These are phyloP conservation scores for Protobothrops mucrosquamatus DNA, from an alignment of 2,113 vertebrate genomes.

Conservation along the genomic window DNA sequence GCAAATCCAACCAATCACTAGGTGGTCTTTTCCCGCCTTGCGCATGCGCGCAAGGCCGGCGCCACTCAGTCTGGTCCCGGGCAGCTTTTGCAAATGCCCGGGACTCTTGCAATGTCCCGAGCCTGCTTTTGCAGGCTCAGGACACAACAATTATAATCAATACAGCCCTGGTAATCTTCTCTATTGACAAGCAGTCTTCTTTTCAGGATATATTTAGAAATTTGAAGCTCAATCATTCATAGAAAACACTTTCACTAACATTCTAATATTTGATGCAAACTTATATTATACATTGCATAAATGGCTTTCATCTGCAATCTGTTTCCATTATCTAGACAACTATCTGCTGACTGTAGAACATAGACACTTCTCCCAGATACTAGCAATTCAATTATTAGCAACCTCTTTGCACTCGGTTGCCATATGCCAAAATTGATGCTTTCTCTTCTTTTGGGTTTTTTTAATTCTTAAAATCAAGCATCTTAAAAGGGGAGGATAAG, in stretches of 20 bases:
- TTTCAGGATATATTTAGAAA: too few species aligned
- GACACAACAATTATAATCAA: too few species aligned
- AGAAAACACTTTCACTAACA: not conserved
- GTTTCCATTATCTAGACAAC: slow-evolving; percentile 26
- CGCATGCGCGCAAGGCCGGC: too few species aligned
- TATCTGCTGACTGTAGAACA: not conserved
- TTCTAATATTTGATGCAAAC: not conserved
- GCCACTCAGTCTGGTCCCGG: too few species aligned
- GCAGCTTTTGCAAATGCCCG: too few species aligned
- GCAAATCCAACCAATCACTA: too few species aligned
- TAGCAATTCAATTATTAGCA: slow-evolving; percentile 1
- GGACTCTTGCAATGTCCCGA: too few species aligned
- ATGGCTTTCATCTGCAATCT: not conserved
- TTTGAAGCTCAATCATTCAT: not conserved
- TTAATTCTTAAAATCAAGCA: not conserved
- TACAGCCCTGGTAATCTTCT: not conserved
- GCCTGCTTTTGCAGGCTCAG: too few species aligned
- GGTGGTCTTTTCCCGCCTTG: too few species aligned
- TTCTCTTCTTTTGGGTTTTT: not conserved
- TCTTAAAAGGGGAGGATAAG: not conserved
- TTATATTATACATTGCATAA: not conserved
- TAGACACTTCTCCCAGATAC: not conserved
- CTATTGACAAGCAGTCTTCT: not conserved
- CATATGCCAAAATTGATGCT: not conserved
- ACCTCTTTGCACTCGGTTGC: not conserved